Evolutionary conservation across 2,797 vertebrate genomes (phyloP).

Genomic region (Pantherophis vulpinus): DNA sequence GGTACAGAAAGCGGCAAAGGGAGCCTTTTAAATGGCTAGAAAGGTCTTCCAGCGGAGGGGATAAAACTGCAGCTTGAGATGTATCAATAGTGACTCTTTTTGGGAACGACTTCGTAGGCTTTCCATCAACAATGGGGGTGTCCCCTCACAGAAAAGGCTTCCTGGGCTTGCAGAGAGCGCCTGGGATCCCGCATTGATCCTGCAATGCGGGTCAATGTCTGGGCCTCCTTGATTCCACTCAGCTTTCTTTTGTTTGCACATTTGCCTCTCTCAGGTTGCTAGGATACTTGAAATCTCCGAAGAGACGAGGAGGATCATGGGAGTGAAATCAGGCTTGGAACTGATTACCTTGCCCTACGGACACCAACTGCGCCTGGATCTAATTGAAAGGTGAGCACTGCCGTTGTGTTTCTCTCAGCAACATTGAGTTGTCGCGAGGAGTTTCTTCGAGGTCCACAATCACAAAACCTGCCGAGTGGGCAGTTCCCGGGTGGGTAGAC

Average conservation of each 20-base stretch:
- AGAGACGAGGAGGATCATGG: slow-evolving; percentile 87
- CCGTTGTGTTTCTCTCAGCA: background rate
- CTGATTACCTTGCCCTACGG: slow-evolving; percentile 91
- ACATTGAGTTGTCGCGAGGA: background rate
- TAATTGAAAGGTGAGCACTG: slow-evolving; percentile 88
- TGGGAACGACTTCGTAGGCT: background rate
- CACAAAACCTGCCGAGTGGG: background rate
- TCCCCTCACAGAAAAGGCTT: background rate
- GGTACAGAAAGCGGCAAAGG: background rate
- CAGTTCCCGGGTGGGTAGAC: background rate
- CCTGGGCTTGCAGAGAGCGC: background rate
- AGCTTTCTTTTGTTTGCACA: slow-evolving; percentile 14
- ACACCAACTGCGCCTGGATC: slow-evolving; percentile 89
- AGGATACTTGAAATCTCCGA: slow-evolving; percentile 88
- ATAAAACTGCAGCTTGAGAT: background rate
- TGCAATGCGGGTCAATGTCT: background rate
- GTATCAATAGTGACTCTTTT: background rate
- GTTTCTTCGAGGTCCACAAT: background rate
- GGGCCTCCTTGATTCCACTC: background rate
- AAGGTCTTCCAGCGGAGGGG: background rate
- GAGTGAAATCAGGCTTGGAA: slow-evolving; percentile 90
- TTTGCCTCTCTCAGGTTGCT: slow-evolving; percentile 78
- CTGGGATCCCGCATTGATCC: background rate
- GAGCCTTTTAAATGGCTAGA: background rate
- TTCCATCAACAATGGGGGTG: background rate